Evolutionary conservation across 2,888 invertebrate species (phyloP).

Genomic region (Pristionchus entomophagus): DNA sequence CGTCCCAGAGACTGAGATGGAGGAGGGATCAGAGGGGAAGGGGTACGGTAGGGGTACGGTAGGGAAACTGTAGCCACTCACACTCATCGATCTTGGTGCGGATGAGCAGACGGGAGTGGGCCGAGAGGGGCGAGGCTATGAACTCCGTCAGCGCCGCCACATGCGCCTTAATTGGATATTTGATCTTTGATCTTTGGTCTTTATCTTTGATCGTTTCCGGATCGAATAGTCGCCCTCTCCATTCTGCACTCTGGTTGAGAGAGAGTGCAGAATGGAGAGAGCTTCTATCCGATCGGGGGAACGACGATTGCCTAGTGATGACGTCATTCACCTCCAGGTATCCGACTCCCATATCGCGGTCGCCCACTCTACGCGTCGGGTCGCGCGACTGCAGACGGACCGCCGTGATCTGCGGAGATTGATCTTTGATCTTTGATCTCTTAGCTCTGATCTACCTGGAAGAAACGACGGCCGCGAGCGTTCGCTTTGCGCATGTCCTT

Average conservation of each 20-base stretch:
- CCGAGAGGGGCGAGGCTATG: background rate
- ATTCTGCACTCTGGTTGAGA: no score
- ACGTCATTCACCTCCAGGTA: background rate
- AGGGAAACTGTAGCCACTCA: no score
- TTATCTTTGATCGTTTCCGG: no score
- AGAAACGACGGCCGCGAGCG: background rate
- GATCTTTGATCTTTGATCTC: constrained; percentile 1
- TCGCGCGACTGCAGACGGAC: background rate
- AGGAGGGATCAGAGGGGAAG: background rate
- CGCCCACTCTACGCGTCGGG: background rate
- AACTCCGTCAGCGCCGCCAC: constrained; percentile 10
- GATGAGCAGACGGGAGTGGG: background rate
- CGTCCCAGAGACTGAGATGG: background rate
- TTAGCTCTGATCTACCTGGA: background rate
- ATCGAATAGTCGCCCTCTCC: no score
- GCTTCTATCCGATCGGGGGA: no score
- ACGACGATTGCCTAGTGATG: no score
- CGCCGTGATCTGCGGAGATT: constrained; percentile 16
- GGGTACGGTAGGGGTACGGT: background rate
- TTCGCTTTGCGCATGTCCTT: background rate
- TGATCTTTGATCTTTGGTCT: background rate
- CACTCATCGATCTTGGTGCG: background rate
- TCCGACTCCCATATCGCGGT: background rate
- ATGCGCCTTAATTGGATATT: background rate
- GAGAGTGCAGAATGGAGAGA: no score